Evolutionary conservation across 2,888 invertebrate species (phyloP).

Genomic region (Danaus chrysippus): DNA sequence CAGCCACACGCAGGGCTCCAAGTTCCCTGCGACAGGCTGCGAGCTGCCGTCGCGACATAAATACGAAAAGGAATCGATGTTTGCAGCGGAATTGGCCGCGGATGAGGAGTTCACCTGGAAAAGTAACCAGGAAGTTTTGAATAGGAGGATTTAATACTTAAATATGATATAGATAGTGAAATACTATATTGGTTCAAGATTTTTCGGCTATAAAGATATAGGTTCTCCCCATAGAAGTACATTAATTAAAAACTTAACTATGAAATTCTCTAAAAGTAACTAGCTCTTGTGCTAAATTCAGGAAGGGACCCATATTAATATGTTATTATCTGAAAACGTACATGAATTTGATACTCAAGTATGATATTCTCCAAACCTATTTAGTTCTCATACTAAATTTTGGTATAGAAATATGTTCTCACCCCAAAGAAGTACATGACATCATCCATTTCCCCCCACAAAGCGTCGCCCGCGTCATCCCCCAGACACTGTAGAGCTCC

Average conservation of each 20-base stretch:
- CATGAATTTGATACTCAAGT: no score
- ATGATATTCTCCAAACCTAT: no score
- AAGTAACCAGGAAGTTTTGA: background rate
- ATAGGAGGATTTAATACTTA: constrained; percentile 3
- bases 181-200: no score
- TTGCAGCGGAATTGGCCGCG: constrained; percentile 26
- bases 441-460: constrained; percentile 88
- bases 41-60: constrained; percentile 88
- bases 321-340: no score
- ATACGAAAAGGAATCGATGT: constrained; percentile 76
- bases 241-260: no score
- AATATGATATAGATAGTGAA: constrained; percentile 8
- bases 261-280: no score
- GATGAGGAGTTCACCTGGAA: constrained; percentile 37
- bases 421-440: constrained; percentile 83
- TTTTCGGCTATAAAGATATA: no score
- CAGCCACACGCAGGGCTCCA: constrained; percentile 87
- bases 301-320: no score
- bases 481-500: constrained; percentile 90
- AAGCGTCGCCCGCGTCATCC: constrained; percentile 88
- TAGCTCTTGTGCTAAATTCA: no score
- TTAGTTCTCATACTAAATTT: no score
- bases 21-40: constrained; percentile 73
- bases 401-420: no score
- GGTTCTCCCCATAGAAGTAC: constrained; percentile 71